Base-by-base conservation (phyloP, 1,140 invertebrate species). In the Leptestheria dahalacensis region DNA sequence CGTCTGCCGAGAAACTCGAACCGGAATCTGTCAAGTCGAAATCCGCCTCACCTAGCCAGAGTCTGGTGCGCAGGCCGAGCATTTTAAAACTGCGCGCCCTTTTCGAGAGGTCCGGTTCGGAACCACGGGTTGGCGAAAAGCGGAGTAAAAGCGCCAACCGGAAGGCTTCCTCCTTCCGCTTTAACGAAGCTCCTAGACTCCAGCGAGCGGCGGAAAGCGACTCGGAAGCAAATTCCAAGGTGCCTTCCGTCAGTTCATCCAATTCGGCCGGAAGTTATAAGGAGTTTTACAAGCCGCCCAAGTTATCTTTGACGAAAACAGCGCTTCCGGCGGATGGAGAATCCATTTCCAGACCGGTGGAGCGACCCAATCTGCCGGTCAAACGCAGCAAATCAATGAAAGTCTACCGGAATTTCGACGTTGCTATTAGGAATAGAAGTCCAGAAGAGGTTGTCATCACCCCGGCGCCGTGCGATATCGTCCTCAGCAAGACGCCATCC, bases 21-120 rank as follows among this genome's bases (percentile, higher is more conserved):
- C 15, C 25, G 29, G 48, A 54, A 48, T 20, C 46, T 33, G 48
- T 11, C 52, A 65, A 33, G 50, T 63, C 28, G 51, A 58, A 49
- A 65, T 41, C 33, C 15, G 65, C 47, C 64, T 66, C 25, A 61
- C 64, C 57, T 65, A 67, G 62, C 62, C 69, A 33, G 59, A 64
- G 63, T 26, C 49, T 66, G 18, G 58, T 71, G 24, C 62, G 72
- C 1, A 68, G 71, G 58, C 72, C 74, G 11, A 74, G 74, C 59
- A 75, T 76, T 60, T 68, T 71, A 0, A 73, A 73, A 61, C 64
- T 76, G 18, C 73, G 71, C 63, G 70, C 74, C 18, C 63, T 76
- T n/a, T 77, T 76, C 69, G 75, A 77, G 64, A 69, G 65, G 60
- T 61, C 59, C 33, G 47, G 23, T 18, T 51, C 58, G 2, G 59